phyloP scores from a whole-genome alignment of 2,113 vertebrate species.

The Megalops atlanticus region DNA sequence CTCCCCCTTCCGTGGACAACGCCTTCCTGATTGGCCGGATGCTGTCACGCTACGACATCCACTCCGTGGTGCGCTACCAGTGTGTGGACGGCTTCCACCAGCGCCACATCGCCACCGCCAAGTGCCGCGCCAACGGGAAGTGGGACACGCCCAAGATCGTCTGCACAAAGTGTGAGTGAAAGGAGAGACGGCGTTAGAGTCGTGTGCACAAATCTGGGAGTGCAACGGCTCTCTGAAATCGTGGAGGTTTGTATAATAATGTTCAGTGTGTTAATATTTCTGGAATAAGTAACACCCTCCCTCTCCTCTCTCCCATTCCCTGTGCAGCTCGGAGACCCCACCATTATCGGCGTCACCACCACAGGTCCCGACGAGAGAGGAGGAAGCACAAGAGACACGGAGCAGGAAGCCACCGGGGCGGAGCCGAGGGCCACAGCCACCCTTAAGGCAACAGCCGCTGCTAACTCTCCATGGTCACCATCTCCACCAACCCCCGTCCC shows the following conservation, averaged over 20 bases:
- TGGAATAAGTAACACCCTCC: background rate
- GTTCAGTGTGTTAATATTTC: background rate
- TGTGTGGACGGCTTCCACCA: slow-evolving; percentile 85
- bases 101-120: slow-evolving; percentile 82
- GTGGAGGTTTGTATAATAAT: background rate
- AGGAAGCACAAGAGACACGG: slow-evolving; percentile 66
- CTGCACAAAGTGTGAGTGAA: slow-evolving; percentile 89
- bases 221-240: too few species aligned
- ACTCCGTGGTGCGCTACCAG: slow-evolving; percentile 87
- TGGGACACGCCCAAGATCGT: slow-evolving; percentile 91
- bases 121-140: slow-evolving; percentile 82
- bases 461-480: background rate
- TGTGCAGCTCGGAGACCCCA: slow-evolving; percentile 82
- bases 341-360: slow-evolving; percentile 78
- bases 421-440: slow-evolving; percentile 65
- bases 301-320: background rate
- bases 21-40: slow-evolving; percentile 79
- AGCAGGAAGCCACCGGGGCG: slow-evolving; percentile 61
- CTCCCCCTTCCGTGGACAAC: slow-evolving; percentile 83
- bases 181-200: too few species aligned
- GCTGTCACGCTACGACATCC: slow-evolving; percentile 85
- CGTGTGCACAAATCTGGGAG: too few species aligned
- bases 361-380: slow-evolving; percentile 76
- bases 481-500: background rate
- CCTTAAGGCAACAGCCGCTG: slow-evolving; percentile 67